Evolutionary conservation across 1,140 invertebrate species (phyloP).

Genomic region (Helicoverpa armigera): DNA sequence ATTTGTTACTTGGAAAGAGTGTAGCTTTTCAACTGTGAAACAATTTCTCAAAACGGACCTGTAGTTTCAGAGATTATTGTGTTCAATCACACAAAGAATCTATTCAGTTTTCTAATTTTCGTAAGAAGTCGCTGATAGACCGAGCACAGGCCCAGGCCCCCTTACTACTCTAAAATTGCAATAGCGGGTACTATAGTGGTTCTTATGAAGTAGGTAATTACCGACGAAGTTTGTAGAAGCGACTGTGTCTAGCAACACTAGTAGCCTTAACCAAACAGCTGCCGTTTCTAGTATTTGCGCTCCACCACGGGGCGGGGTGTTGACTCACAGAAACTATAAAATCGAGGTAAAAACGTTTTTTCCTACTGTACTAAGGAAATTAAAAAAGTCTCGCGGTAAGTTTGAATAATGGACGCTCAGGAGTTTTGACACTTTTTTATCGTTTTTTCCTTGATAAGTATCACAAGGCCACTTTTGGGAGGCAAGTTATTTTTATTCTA

Average conservation of each 20-base stretch:
- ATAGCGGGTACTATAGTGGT: neutral
- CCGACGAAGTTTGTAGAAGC: neutral
- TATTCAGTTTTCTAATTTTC: too few species aligned
- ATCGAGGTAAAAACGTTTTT: neutral
- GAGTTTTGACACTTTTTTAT: slow-evolving; percentile 4
- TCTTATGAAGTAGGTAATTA: neutral
- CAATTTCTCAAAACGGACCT: too few species aligned
- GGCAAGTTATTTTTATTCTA: neutral
- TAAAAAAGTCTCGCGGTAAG: slow-evolving; percentile 5
- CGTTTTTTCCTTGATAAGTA: slow-evolving; percentile 14
- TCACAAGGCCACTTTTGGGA: neutral
- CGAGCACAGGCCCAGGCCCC: too few species aligned
- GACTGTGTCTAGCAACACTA: neutral
- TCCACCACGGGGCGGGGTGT: neutral
- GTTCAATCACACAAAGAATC: too few species aligned
- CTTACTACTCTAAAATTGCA: too few species aligned
- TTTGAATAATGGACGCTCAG: neutral
- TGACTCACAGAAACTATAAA: neutral
- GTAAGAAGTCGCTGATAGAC: too few species aligned
- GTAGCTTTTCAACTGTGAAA: too few species aligned
- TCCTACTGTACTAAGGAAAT: neutral
- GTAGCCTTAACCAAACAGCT: neutral
- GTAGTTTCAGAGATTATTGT: too few species aligned
- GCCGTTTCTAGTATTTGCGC: neutral
- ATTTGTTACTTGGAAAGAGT: too few species aligned